phyloP scores from a whole-genome alignment of 2,113 vertebrate genomes.

The Pelobates fuscus region DNA sequence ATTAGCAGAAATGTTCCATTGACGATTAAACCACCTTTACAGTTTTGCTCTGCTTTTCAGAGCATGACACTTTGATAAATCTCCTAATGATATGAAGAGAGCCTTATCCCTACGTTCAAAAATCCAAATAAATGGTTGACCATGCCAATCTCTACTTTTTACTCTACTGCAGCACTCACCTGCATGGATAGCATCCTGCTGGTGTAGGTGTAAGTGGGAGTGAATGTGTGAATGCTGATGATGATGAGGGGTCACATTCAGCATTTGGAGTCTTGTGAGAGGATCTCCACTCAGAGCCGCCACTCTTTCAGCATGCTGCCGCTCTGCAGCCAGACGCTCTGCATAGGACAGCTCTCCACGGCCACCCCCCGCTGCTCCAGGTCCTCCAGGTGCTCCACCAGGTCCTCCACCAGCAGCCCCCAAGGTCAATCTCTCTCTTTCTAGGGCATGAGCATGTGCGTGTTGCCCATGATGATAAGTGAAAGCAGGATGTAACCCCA shows the following conservation, averaged over 20 bases:
- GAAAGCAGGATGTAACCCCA: constrained; percentile 58
- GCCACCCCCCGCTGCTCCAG: constrained; percentile 72
- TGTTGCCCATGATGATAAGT: constrained; percentile 67
- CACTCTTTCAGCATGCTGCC: constrained; percentile 79
- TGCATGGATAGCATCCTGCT: constrained; percentile 93
- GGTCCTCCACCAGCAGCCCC: constrained; percentile 64
- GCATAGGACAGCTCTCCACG: constrained; percentile 74
- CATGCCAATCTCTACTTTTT: neutral
- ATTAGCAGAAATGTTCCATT: too few relatives aligned
- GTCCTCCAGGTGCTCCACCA: constrained; percentile 72
- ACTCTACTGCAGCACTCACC: constrained; percentile 56
- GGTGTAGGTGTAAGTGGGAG: constrained; percentile 97
- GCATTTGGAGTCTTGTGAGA: constrained; percentile 93
- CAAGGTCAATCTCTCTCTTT: constrained; percentile 61
- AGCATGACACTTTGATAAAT: too few relatives aligned
- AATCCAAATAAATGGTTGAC: too few relatives aligned
- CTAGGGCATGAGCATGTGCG: constrained; percentile 61
- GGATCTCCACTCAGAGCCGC: constrained; percentile 83
- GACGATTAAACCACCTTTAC: too few relatives aligned
- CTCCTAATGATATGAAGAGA: too few relatives aligned
- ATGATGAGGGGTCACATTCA: constrained; percentile 97
- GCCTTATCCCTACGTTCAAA: too few relatives aligned
- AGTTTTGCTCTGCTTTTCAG: too few relatives aligned
- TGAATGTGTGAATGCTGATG: constrained; percentile 99
- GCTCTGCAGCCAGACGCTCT: constrained; percentile 71